Percentiles rank a stretch among this genome's conserved stretches.
Conservation (phyloP, 2,113 vertebrate genomes). For the Ivindomyrus marchei region DNA sequence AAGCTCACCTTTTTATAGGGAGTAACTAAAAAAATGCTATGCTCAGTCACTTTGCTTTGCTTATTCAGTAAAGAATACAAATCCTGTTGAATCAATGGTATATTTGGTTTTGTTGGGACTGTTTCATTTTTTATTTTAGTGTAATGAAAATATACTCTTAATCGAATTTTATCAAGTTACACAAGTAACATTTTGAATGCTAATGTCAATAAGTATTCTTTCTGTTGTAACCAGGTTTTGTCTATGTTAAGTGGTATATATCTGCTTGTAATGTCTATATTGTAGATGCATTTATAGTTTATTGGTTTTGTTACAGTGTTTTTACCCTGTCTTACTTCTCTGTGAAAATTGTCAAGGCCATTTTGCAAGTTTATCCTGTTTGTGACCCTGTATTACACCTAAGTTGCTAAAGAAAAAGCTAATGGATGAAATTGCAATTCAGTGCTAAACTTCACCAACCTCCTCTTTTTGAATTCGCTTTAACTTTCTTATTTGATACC, state of each 20-base stretch:
- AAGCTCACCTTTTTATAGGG: constrained; percentile 14
- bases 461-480: neutral
- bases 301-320: neutral
- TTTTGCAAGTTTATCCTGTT: constrained; percentile 9
- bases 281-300: neutral
- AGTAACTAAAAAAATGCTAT: neutral
- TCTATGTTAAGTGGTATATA: neutral
- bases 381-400: constrained; percentile 29
- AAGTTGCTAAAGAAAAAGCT: neutral
- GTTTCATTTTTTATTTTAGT: neutral
- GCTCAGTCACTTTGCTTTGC: constrained; percentile 10
- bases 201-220: constrained; percentile 10
- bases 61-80: neutral
- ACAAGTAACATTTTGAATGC: constrained; percentile 4
- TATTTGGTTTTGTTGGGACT: constrained; percentile 5
- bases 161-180: neutral
- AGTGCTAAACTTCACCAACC: neutral
- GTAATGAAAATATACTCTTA: neutral
- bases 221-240: constrained; percentile 13
- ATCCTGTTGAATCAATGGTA: neutral
- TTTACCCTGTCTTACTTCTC: neutral
- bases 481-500: neutral
- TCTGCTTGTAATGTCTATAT: constrained; percentile 1
- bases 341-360: constrained; percentile 4
- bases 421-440: neutral